phyloP scores from a whole-genome alignment of 2,797 vertebrate species.

The Sebastes hopkinsi region DNA sequence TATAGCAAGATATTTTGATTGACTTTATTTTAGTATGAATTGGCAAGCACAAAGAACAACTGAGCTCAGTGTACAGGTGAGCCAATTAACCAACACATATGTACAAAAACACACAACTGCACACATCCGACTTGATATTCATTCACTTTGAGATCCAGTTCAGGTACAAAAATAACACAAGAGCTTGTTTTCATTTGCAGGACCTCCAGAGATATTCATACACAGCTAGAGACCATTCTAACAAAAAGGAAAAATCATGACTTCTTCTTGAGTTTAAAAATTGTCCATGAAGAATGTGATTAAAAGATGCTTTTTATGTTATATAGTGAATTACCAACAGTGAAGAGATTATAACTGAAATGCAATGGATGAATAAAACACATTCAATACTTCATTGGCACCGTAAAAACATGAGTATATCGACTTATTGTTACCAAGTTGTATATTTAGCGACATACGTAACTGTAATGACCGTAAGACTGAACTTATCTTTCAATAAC shows the following conservation, averaged over 20 bases:
- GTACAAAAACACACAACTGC: conserved; percentile 68
- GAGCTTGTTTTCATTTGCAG: conserved; percentile 34
- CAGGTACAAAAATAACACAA: conserved; percentile 60
- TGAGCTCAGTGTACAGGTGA: conserved; percentile 41
- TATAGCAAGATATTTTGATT: conserved; percentile 3
- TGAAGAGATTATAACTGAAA: conserved; percentile 30
- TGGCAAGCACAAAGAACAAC: conserved; percentile 57
- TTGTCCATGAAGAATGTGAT: conserved; percentile 19
- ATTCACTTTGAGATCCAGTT: conserved; percentile 47
- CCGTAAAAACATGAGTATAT: conserved; percentile 35
- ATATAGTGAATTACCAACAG: conserved; percentile 3
- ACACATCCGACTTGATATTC: conserved; percentile 32
- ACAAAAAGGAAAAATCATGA: conserved; percentile 1
- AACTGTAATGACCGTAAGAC: conserved; percentile 15
- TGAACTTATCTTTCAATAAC: background rate
- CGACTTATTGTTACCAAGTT: conserved; percentile 20
- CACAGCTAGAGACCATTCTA: conserved; percentile 16
- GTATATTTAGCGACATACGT: conserved; percentile 8
- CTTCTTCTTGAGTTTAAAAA: conserved; percentile 33
- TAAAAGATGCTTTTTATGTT: conserved; percentile 44
- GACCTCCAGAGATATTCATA: conserved; percentile 29
- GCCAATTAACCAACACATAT: conserved; percentile 73
- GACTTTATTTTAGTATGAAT: conserved; percentile 72
- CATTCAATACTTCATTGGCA: conserved; percentile 64
- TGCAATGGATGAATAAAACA: conserved; percentile 24